A percentile compares a stretch with the other conserved stretches of the same genome.
These are phyloP conservation scores for Frankliniella intonsa DNA, from an alignment of 2,888 invertebrate genomes.

Conservation along the genomic window DNA sequence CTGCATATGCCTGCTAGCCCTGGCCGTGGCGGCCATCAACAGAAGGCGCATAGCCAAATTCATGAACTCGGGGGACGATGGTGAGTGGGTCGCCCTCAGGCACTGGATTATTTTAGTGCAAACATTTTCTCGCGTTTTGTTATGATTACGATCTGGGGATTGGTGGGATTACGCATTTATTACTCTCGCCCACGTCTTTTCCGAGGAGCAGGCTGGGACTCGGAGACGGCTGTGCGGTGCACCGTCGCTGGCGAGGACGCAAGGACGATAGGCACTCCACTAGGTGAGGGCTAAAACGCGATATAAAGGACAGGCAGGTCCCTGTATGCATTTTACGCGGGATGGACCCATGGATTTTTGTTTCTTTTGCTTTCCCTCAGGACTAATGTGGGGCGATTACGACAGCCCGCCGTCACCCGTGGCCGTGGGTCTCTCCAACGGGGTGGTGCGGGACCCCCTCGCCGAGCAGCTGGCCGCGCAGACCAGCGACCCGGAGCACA, in stretches of 20 bases:
- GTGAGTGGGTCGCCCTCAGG: neutral
- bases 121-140: neutral
- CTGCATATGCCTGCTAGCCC: neutral
- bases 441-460: neutral
- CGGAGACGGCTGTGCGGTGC: neutral
- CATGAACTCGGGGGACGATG: neutral
- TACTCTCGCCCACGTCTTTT: neutral
- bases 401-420: neutral
- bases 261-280: neutral
- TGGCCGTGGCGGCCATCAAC: constrained; percentile 11
- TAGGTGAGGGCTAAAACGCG: neutral
- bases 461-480: constrained; percentile 19
- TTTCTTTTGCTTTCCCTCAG: neutral
- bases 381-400: neutral
- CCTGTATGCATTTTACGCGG: neutral
- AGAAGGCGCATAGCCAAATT: neutral
- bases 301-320: neutral
- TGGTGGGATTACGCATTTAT: too few species aligned
- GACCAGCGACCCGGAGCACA: constrained; percentile 16
- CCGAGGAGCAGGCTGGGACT: neutral
- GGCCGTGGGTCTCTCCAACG: neutral
- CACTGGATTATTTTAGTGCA: neutral
- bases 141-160: too few species aligned
- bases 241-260: neutral
- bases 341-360: too few species aligned